Evolutionary conservation across 2,113 vertebrate genomes (phyloP), one percentile per base, ranked within the genome.

Genomic region (Daboia siamensis): DNA sequence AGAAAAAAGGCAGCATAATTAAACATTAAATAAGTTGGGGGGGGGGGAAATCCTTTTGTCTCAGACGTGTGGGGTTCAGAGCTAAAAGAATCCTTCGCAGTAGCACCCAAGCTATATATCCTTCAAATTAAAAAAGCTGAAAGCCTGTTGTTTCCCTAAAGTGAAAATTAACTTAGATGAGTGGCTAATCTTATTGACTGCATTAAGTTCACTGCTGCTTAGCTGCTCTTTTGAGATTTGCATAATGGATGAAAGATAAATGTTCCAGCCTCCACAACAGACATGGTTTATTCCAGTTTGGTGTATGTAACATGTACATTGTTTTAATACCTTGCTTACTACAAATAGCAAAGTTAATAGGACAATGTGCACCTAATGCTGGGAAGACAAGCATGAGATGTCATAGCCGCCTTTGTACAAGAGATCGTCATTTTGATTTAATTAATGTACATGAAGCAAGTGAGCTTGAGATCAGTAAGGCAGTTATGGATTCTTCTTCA

Each of bases 221-320:
- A 93, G 95, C 92, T 87, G 92, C 92, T 96, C 96, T 97, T 95
- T 92, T 91, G 96, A 96, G 96, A 96, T 96, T 96, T 97, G 92
- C 96, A 96, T 97, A 96, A 96, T 97, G 94, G 93, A 97, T 97
- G 97, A 97, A 93, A 84, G 95, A 94, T 88, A 51, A 94, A 93
- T 94, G 95, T 94, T 96, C 57, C 88, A 93, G 95, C 91, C 94
- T 0, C 91, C 93, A 55, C 88, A 92, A 94, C 95, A 92, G 93
- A 88, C 44, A 87, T 93, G 93, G 94, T 96, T 96, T 96, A 95
- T 96, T 96, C 96, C 95, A 93, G 94, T 56, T 0, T 39, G 61
- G 95, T 69, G 91, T 96, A 94, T 94, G 92, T 94, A 95, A 94
- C 93, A 95, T 96, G 94, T 92, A 64, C 93, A 92, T 95, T 94